Base-by-base conservation (phyloP, 2,113 vertebrate species). In the human region DNA sequence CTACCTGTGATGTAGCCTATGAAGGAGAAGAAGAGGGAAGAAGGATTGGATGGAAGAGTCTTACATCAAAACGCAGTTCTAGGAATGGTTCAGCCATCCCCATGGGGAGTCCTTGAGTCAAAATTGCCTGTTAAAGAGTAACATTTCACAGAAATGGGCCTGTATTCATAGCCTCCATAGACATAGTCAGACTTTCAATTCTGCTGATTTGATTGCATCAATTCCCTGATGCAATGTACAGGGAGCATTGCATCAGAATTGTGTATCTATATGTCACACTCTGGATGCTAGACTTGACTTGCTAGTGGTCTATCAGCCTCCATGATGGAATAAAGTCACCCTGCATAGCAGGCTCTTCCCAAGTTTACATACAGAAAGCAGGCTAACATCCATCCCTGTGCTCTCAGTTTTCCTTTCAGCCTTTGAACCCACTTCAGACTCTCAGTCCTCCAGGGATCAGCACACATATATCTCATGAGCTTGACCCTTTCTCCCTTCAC, bases 361-460 rank as follows among this genome's bases (percentile, higher is more conserved):
- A n/a, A 30, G 9, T 11, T 72, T 23, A 18, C 11, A 10, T 3
- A 30, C 5, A 81, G 79, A 75, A 89, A 18, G 7, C 3, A 75
- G 48, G 2, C 12, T 4, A 13, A 30, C 48, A 6, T 0, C 10
- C 1, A 6, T 0, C 10, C 1, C 10, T 35, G 20, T 48, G 2
- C 23, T 9, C 10, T 45, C 5, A 18, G 23, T 14, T 48, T 35
- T 2, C 25, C 11, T 45, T 86, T 43, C 11, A 27, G 18, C 50
- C 30, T 94, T 8, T 43, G 25, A 70, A 55, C 7, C 9, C 8
- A n/a, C 4, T 16, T 4, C 6, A 18, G 3, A 9, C 4, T 8
- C 79, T 23, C 8, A 18, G 1, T 23, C 32, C 57, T 11, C 8
- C 57, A 7, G 40, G 52, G 17, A 22, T 57, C 2, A 78, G 14